Evolutionary conservation across 2,888 invertebrate species (phyloP).

Genomic region (Adineta ricciae): DNA sequence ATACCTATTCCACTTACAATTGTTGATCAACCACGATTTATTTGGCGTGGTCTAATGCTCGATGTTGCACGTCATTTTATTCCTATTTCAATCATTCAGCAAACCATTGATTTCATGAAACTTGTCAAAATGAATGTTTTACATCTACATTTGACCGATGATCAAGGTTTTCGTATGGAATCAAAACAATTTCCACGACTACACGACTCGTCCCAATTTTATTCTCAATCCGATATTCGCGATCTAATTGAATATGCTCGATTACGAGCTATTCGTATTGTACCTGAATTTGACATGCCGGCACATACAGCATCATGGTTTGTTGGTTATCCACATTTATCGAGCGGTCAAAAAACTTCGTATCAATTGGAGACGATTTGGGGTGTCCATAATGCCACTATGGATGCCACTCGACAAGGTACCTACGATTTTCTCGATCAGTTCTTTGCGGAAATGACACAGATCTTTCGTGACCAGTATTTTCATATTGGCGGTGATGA

Average conservation of each 20-base stretch:
- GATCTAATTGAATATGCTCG: slow-evolving; percentile 32
- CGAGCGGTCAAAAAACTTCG: slow-evolving; percentile 39
- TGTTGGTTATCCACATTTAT: slow-evolving; percentile 38
- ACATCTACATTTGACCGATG: slow-evolving; percentile 10
- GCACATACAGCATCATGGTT: slow-evolving; percentile 48
- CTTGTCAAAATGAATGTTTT: slow-evolving; percentile 5
- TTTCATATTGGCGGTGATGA: slow-evolving; percentile 35
- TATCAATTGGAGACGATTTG: neutral
- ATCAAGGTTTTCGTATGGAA: slow-evolving; percentile 20
- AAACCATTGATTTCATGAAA: neutral
- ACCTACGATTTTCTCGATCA: slow-evolving; percentile 41
- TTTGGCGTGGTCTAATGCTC: slow-evolving; percentile 35
- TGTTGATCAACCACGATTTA: neutral
- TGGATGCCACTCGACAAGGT: slow-evolving; percentile 40
- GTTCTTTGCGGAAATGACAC: slow-evolving; percentile 41
- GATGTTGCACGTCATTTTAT: slow-evolving; percentile 2
- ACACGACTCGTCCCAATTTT: slow-evolving; percentile 36
- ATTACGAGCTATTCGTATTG: slow-evolving; percentile 27
- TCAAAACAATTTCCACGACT: neutral
- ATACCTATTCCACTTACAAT: neutral
- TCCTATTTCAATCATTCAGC: neutral
- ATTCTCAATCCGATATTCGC: slow-evolving; percentile 24
- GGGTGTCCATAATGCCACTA: slow-evolving; percentile 27
- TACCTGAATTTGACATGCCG: slow-evolving; percentile 32
- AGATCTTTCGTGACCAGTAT: slow-evolving; percentile 31